Conservation (phyloP, 1,140 invertebrate species). For the Bombus waltoni region DNA sequence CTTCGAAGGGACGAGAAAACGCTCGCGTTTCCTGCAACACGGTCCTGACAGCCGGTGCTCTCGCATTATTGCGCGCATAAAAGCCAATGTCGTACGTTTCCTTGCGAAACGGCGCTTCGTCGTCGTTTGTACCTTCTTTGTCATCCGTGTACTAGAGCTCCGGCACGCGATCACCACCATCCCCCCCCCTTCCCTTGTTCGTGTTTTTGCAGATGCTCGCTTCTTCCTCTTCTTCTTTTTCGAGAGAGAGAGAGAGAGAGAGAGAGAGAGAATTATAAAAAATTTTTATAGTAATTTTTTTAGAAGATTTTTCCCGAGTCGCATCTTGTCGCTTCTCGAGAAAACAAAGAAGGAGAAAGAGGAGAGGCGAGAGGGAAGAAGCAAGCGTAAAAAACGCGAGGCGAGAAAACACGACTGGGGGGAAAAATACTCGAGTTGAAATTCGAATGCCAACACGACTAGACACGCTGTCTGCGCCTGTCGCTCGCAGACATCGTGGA, state of each 20-base stretch:
- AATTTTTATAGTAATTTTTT: no score
- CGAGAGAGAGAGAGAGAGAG: no score
- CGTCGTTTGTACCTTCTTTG: slow-evolving; percentile 52
- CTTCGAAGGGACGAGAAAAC: slow-evolving; percentile 18
- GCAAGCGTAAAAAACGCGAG: neutral
- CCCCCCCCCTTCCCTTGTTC: neutral
- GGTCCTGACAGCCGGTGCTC: slow-evolving; percentile 60
- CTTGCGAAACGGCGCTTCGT: slow-evolving; percentile 34
- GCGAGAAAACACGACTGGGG: neutral
- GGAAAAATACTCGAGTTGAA: neutral
- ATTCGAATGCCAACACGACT: neutral
- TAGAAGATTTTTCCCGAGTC: no score
- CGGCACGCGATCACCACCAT: slow-evolving; percentile 1
- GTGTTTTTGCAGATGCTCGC: slow-evolving; percentile 21
- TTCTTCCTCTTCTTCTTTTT: neutral
- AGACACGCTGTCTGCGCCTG: neutral
- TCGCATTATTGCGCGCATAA: slow-evolving; percentile 68
- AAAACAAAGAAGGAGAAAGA: neutral
- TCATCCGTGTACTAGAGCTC: neutral
- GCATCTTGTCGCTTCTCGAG: neutral
- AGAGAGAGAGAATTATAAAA: no score
- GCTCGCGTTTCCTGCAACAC: slow-evolving; percentile 42
- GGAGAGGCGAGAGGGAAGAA: accelerated
- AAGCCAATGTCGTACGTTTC: slow-evolving; percentile 68
- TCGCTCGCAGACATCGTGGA: neutral